Percentiles rank a stretch among this genome's conserved stretches.
phyloP scores from a whole-genome alignment of 2,888 invertebrate species.

The Sycophila texana region DNA sequence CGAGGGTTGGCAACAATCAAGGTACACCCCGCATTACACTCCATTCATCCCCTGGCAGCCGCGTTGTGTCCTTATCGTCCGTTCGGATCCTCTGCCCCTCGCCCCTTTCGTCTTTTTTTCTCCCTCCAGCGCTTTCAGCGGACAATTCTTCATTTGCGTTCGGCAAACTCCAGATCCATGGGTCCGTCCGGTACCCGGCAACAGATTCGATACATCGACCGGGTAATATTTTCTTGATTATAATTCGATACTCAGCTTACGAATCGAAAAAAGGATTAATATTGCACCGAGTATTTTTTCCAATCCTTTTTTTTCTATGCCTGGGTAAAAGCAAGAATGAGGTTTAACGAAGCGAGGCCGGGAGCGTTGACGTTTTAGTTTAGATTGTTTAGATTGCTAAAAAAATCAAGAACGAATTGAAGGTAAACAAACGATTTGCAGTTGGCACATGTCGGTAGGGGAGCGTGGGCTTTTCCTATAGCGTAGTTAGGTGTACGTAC shows the following conservation, averaged over 20 bases:
- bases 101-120: not conserved
- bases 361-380: not conserved
- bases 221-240: no score
- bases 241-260: no score
- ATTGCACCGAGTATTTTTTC: not conserved
- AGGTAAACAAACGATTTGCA: slow-evolving; percentile 12
- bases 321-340: no score
- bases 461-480: not conserved
- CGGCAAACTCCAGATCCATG: slow-evolving; percentile 67
- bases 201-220: slow-evolving; percentile 36
- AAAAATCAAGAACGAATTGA: slow-evolving; percentile 4
- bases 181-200: slow-evolving; percentile 32
- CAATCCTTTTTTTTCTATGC: not conserved
- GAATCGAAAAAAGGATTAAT: no score
- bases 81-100: slow-evolving; percentile 51
- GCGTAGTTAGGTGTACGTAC: not conserved
- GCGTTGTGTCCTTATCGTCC: slow-evolving; percentile 59
- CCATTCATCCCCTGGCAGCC: slow-evolving; percentile 70
- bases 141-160: slow-evolving; percentile 76
- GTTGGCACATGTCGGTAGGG: not conserved
- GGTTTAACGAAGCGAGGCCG: no score
- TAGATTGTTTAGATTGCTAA: slow-evolving; percentile 26
- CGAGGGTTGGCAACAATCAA: slow-evolving; percentile 73
- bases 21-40: slow-evolving; percentile 74
- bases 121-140: slow-evolving; percentile 67